A percentile compares a stretch with the other conserved stretches of the same genome.
Evolutionary conservation across 1,140 invertebrate species (phyloP).

Genomic region (Ectropis grisescens): DNA sequence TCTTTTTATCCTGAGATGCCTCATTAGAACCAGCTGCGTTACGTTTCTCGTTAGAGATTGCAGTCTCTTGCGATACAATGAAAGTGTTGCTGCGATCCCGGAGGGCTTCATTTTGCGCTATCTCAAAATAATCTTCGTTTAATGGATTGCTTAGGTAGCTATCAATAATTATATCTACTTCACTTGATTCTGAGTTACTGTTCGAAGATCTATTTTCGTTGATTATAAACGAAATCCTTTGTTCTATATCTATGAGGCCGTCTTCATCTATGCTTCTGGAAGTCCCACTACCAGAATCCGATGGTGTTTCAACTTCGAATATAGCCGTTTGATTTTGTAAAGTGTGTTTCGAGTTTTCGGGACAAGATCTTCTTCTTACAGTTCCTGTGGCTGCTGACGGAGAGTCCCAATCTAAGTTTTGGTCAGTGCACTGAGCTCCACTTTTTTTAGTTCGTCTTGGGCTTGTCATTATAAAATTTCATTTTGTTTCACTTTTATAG

Average conservation of each 20-base stretch:
- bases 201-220: slow-evolving; percentile 58
- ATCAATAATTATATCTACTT: slow-evolving; percentile 53
- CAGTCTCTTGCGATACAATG: slow-evolving; percentile 26
- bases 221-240: slow-evolving; percentile 61
- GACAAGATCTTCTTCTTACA: slow-evolving; percentile 74
- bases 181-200: slow-evolving; percentile 57
- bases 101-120: slow-evolving; percentile 22
- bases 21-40: slow-evolving; percentile 12
- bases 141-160: slow-evolving; percentile 37
- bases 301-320: slow-evolving; percentile 44
- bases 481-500: slow-evolving; percentile 27
- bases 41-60: slow-evolving; percentile 12
- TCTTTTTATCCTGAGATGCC: slow-evolving; percentile 22
- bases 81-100: slow-evolving; percentile 41
- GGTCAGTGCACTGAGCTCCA: slow-evolving; percentile 38
- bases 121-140: slow-evolving; percentile 20
- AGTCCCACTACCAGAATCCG: slow-evolving; percentile 46
- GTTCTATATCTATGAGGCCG: slow-evolving; percentile 49
- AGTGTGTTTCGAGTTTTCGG: slow-evolving; percentile 30
- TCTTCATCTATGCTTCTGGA: slow-evolving; percentile 43
- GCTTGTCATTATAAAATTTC: slow-evolving; percentile 60
- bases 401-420: slow-evolving; percentile 76
- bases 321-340: slow-evolving; percentile 26
- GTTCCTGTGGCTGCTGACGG: slow-evolving; percentile 77
- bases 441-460: slow-evolving; percentile 58